Conservation (phyloP, 2,888 invertebrate species). For the Prosapia bicincta region DNA sequence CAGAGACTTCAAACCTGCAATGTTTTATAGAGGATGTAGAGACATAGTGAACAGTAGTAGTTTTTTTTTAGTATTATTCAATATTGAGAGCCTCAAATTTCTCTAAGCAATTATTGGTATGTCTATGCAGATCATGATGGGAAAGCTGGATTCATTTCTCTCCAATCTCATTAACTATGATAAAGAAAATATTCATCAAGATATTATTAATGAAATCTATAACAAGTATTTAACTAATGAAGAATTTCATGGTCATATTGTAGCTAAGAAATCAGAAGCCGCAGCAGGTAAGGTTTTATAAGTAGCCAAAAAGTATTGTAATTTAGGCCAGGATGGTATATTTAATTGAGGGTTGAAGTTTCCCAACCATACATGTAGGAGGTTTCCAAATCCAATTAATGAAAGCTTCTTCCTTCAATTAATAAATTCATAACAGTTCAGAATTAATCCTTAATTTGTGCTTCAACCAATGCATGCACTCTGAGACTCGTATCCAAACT, state of each 20-base stretch:
- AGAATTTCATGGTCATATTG: constrained; percentile 82
- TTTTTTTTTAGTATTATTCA: too few species aligned
- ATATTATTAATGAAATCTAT: constrained; percentile 75
- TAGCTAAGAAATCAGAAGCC: constrained; percentile 81
- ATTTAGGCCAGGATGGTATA: too few species aligned
- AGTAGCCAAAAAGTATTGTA: constrained; percentile 3
- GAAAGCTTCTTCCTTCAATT: neutral
- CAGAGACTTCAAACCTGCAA: too few species aligned
- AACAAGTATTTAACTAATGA: constrained; percentile 61
- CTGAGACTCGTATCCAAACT: too few species aligned
- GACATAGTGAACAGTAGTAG: too few species aligned
- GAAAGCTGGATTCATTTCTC: constrained; percentile 83
- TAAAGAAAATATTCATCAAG: constrained; percentile 89
- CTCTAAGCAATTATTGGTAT: too few species aligned
- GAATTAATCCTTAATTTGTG: too few species aligned
- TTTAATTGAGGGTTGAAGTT: too few species aligned
- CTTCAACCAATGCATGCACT: too few species aligned
- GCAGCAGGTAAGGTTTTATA: constrained; percentile 74
- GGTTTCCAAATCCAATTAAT: neutral
- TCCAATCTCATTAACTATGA: constrained; percentile 80
- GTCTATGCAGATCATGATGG: constrained; percentile 72
- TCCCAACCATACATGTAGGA: too few species aligned
- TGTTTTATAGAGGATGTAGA: too few species aligned
- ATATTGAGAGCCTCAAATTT: too few species aligned
- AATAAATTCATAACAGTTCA: neutral